Evolutionary conservation across 1,140 invertebrate genomes (phyloP), one percentile per base, ranked within the genome.

Genomic region (Drosophila biarmipes): DNA sequence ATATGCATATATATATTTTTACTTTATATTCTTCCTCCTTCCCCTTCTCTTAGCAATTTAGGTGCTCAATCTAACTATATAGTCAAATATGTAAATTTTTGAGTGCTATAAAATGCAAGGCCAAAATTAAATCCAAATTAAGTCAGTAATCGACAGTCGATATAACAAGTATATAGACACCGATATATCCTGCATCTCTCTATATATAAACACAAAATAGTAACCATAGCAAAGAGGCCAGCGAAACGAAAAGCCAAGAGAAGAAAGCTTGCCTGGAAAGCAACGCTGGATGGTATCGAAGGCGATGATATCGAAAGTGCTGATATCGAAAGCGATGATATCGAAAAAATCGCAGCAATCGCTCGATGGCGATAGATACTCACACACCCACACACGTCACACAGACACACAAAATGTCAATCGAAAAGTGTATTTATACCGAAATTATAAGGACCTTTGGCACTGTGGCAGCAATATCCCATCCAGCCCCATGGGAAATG

Each of bases 11-110:
- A 90, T 84, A 86, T 90, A 91, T 91, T 91, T 91, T 91, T 91
- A 85, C 80, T 91, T 91, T 90, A 90, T 91, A 90, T 91, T 91
- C 80, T 90, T 80, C 80, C 79, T 79, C 73, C 80, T 61, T 76
- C 78, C 89, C 90, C 74, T 90, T 91, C 76, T 91, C 87, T 91
- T 91, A 91, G 90, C 90, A 89, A 90, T 91, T 91, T 91, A 91
- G 87, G 90, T 90, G 80, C 78, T 78, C 76, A 79, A 77, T 80
- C 73, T 73, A 78, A 81, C 78, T 81, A 78, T 82, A 82, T 78
- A 86, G 73, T 82, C 80, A 85, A 86, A 85, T 86, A 80, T 86
- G 78, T 80, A 80, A 80, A 68, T 80, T 80, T 90, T 90, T 90
- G 86, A 89, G 86, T 90, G 80, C 82, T 77, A 85, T 90, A 84